These are phyloP conservation scores for Gambusia yucatana DNA, from an alignment of 2,797 vertebrate species.

Conservation along the genomic window DNA sequence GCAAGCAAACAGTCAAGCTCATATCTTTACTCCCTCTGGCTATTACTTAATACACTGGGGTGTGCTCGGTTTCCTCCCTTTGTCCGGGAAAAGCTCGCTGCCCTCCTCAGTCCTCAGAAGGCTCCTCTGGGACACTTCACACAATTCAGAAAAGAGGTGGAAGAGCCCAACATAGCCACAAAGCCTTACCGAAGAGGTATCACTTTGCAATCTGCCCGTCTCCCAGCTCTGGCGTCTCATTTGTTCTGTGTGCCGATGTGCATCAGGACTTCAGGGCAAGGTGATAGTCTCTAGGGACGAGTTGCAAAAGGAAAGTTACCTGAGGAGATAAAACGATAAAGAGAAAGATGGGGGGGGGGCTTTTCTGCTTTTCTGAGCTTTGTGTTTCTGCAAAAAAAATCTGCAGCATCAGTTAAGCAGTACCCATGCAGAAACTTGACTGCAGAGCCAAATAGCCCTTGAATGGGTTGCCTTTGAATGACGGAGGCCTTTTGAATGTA, in stretches of 20 bases:
- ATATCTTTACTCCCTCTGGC: constrained; percentile 52
- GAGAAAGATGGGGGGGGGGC: constrained; percentile 14
- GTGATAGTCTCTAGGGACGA: constrained; percentile 78
- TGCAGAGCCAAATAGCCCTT: constrained; percentile 64
- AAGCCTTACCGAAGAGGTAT: constrained; percentile 82
- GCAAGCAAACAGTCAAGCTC: constrained; percentile 50
- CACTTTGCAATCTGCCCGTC: constrained; percentile 80
- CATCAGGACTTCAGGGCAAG: constrained; percentile 83
- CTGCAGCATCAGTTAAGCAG: constrained; percentile 63
- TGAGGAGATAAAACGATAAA: constrained; percentile 74
- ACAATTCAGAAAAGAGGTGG: constrained; percentile 58
- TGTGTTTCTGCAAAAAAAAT: constrained; percentile 69
- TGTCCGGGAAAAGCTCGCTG: constrained; percentile 73
- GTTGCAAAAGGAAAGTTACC: constrained; percentile 78
- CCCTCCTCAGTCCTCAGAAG: constrained; percentile 67
- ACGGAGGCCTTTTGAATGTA: constrained; percentile 58
- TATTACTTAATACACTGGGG: constrained; percentile 73
- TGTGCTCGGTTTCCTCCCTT: constrained; percentile 71
- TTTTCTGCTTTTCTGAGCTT: constrained; percentile 62
- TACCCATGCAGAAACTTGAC: constrained; percentile 65
- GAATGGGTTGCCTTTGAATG: constrained; percentile 63
- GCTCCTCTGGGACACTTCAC: constrained; percentile 75
- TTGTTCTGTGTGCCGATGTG: constrained; percentile 86
- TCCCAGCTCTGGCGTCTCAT: constrained; percentile 77
- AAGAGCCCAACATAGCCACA: constrained; percentile 68